Conservation (phyloP, 1,140 invertebrate genomes). For the Eupeodes corollae region DNA sequence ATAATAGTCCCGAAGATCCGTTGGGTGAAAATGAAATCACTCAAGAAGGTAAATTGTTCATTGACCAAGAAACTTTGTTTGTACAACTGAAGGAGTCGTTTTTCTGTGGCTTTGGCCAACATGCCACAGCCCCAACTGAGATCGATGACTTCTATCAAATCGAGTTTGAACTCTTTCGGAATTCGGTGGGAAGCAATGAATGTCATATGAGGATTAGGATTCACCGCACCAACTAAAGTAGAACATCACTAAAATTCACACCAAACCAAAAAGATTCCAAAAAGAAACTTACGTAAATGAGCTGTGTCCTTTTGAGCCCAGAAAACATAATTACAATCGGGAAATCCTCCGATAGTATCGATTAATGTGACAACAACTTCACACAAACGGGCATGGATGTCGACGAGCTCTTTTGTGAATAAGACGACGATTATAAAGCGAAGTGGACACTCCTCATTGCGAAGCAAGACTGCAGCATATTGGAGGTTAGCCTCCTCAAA, state of each 20-base stretch:
- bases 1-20: conserved; percentile 12
- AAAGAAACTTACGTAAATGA: conserved; percentile 9
- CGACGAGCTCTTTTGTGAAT: conserved; percentile 2
- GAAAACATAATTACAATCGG: conserved; percentile 10
- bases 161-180: conserved; percentile 1
- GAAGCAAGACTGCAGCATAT: conserved; percentile 7
- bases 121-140: conserved; percentile 3
- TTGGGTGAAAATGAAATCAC: conserved; percentile 4
- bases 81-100: conserved; percentile 1
- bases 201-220: neutral
- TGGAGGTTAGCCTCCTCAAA: conserved; percentile 5
- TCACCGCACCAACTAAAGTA: conserved; percentile 10
- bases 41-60: conserved; percentile 1
- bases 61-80: conserved; percentile 4
- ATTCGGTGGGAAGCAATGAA: conserved; percentile 7
- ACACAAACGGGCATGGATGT: conserved; percentile 13
- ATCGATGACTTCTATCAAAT: conserved; percentile 11
- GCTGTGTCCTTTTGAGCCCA: conserved; percentile 6
- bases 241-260: neutral
- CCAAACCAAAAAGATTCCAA: neutral
- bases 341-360: conserved; percentile 8
- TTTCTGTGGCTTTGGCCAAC: neutral
- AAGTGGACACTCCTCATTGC: neutral
- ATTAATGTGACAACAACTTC: conserved; percentile 10
- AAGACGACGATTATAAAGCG: conserved; percentile 6